phyloP scores from a whole-genome alignment of 2,113 vertebrate species.

The Penelope pileata region DNA sequence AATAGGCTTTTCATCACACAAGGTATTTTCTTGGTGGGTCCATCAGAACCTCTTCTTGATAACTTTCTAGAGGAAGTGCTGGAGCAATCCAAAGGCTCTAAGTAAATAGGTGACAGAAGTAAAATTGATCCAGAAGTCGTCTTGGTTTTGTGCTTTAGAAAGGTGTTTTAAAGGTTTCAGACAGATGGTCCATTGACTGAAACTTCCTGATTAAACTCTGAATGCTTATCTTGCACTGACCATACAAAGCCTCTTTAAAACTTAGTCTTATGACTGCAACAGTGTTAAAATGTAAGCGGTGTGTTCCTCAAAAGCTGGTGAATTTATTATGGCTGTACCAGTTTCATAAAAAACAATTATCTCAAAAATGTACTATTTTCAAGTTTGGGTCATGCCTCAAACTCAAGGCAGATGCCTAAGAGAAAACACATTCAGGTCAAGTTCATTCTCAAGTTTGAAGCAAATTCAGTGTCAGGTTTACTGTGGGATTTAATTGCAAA shows the following conservation, averaged over 20 bases:
- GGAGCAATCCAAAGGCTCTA: neutral
- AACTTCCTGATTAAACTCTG: neutral
- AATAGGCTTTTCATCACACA: neutral
- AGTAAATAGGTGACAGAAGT: neutral
- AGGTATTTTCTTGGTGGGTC: neutral
- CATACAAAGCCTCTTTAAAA: slow-evolving; percentile 5
- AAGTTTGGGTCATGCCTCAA: neutral
- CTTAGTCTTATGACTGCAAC: neutral
- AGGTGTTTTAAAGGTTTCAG: neutral
- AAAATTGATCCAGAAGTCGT: neutral
- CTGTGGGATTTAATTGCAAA: neutral
- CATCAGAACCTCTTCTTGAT: neutral
- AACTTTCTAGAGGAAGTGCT: neutral
- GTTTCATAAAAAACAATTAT: neutral
- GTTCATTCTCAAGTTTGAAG: neutral
- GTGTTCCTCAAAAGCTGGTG: neutral
- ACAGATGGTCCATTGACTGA: neutral
- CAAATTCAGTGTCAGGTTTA: neutral
- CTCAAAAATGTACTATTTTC: neutral
- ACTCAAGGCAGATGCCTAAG: neutral
- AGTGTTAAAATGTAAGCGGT: neutral
- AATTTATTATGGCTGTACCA: neutral
- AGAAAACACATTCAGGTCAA: neutral
- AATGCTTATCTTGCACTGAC: neutral
- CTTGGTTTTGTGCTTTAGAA: neutral